A percentile compares a stretch with the other conserved stretches of the same genome.
Evolutionary conservation across 1,140 invertebrate species (phyloP).

Genomic region (Augochlora pura): DNA sequence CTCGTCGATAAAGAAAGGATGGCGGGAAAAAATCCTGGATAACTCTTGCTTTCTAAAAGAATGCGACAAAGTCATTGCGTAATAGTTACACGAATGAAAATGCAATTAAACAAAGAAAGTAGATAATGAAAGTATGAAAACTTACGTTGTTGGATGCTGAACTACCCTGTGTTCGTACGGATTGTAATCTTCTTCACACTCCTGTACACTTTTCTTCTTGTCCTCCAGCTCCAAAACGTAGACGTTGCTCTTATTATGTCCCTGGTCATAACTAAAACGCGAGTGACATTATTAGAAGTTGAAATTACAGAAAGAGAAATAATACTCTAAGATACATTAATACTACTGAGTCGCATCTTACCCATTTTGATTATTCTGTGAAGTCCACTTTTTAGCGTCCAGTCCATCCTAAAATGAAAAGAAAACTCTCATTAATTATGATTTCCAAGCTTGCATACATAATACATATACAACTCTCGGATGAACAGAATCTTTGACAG

Average conservation of each 20-base stretch:
- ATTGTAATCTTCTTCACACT: conserved; percentile 82
- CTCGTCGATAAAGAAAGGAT: background rate
- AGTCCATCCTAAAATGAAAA: conserved; percentile 64
- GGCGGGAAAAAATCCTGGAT: no score
- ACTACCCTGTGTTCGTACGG: conserved; percentile 84
- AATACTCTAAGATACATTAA: background rate
- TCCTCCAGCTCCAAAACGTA: conserved; percentile 80
- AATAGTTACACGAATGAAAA: no score
- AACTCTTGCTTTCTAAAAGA: no score
- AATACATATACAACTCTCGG: no score
- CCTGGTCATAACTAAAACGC: conserved; percentile 61
- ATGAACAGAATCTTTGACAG: no score
- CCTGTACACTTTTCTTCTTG: conserved; percentile 71
- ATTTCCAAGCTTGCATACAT: no score
- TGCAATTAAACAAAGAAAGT: no score
- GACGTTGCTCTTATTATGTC: conserved; percentile 56
- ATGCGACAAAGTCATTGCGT: no score
- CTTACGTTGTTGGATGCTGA: conserved; percentile 87
- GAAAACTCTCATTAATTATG: conserved; percentile 6
- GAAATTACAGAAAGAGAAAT: no score
- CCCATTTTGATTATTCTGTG: conserved; percentile 34
- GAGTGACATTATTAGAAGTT: no score
- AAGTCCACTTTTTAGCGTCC: conserved; percentile 56
- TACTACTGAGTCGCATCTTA: background rate
- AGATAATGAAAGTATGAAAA: conserved; percentile 45